phyloP scores from a whole-genome alignment of 2,113 vertebrate species.

The Misgurnus mizolepis region DNA sequence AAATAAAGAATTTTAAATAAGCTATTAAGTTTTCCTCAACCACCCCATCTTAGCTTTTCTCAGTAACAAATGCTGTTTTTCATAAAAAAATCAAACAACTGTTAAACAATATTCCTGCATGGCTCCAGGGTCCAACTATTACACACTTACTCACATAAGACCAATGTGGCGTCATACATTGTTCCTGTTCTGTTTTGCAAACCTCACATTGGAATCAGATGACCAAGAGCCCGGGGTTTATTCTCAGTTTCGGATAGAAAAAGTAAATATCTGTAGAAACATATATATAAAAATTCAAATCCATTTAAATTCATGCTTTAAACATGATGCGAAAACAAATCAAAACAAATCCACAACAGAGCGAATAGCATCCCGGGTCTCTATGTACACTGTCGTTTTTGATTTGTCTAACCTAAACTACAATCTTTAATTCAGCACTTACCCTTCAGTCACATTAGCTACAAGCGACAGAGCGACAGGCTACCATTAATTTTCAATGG shows the following conservation, averaged over 20 bases:
- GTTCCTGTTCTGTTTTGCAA: conserved; percentile 39
- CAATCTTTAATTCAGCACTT: too few species aligned
- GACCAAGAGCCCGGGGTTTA: conserved; percentile 32
- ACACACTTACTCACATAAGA: conserved; percentile 24
- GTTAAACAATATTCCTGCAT: neutral
- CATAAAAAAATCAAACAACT: neutral
- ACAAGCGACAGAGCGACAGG: too few species aligned
- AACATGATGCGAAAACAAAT: too few species aligned
- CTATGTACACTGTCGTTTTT: too few species aligned
- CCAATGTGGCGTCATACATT: conserved; percentile 32
- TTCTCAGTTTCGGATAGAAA: conserved; percentile 18
- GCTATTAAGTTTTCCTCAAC: too few species aligned
- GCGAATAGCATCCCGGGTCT: too few species aligned
- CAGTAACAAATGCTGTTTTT: neutral
- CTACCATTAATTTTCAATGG: too few species aligned
- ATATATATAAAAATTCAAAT: neutral
- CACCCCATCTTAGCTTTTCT: neutral
- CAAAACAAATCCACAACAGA: too few species aligned
- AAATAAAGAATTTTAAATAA: too few species aligned
- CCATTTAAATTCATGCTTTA: neutral
- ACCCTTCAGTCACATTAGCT: too few species aligned
- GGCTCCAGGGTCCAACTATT: conserved; percentile 24
- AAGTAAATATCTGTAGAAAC: neutral
- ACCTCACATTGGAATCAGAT: conserved; percentile 48
- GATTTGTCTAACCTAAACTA: too few species aligned